Evolutionary conservation across 2,113 vertebrate genomes (phyloP).

Genomic region (Probosciger aterrimus): DNA sequence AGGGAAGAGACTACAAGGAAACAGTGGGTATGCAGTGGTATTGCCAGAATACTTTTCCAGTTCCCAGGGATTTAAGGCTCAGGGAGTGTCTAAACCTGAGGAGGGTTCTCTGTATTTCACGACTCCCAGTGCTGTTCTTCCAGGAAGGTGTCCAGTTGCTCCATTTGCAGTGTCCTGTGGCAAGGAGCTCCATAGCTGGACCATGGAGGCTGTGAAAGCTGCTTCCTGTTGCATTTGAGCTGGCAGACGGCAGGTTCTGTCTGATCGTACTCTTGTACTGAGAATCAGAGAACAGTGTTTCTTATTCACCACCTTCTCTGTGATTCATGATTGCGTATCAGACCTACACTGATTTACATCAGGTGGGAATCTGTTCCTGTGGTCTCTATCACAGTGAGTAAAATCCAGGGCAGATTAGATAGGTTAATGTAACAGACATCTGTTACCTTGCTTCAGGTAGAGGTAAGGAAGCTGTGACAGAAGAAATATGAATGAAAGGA

Average conservation of each 20-base stretch:
- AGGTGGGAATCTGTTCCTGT: background rate
- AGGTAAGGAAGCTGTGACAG: background rate
- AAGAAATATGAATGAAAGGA: background rate
- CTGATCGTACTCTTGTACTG: background rate
- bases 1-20: background rate
- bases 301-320: background rate
- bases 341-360: background rate
- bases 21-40: background rate
- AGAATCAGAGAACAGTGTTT: background rate
- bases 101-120: background rate
- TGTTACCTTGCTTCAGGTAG: background rate
- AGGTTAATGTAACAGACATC: no score
- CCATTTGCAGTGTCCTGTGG: background rate
- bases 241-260: background rate
- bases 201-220: accelerated
- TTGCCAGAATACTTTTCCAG: background rate
- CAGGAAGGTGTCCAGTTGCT: background rate
- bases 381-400: background rate
- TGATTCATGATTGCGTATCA: background rate
- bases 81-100: background rate
- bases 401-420: background rate
- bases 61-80: background rate
- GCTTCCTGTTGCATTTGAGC: background rate
- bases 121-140: background rate
- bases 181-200: background rate